Conservation (phyloP, 2,888 invertebrate genomes). For the Junonia oenone region DNA sequence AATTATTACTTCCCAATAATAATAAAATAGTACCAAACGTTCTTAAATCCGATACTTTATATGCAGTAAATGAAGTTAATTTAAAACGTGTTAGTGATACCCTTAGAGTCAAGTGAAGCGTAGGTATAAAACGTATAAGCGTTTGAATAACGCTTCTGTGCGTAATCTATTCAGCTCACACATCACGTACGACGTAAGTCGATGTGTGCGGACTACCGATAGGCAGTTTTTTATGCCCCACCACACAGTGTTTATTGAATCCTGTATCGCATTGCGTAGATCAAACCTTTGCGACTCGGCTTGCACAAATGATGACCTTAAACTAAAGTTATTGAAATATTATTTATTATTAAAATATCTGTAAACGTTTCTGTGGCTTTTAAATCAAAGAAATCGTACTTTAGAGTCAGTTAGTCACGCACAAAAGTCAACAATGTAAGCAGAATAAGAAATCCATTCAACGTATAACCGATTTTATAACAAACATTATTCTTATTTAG, state of each 20-base stretch:
- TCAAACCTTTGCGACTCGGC: constrained; percentile 45
- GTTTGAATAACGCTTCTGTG: constrained; percentile 40
- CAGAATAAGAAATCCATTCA: background rate
- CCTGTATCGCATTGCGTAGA: constrained; percentile 58
- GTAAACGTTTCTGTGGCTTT: background rate
- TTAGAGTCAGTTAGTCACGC: background rate
- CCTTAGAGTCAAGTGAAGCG: constrained; percentile 24
- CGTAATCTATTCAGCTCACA: constrained; percentile 46
- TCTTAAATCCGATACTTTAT: background rate
- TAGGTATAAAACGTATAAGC: constrained; percentile 28
- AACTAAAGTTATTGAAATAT: constrained; percentile 5
- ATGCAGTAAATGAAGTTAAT: background rate
- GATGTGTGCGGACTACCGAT: constrained; percentile 60
- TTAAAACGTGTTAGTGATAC: constrained; percentile 2
- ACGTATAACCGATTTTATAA: background rate
- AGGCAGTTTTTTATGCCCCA: constrained; percentile 62
- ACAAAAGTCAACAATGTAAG: background rate
- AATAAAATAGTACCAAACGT: background rate
- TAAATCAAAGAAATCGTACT: background rate
- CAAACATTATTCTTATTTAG: background rate
- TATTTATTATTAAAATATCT: background rate
- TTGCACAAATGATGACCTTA: constrained; percentile 34
- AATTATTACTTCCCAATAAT: background rate
- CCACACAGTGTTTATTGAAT: constrained; percentile 71
- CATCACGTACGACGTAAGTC: constrained; percentile 50